phyloP scores from a whole-genome alignment of 2,113 vertebrate genomes.

The Platysternon megacephalum region DNA sequence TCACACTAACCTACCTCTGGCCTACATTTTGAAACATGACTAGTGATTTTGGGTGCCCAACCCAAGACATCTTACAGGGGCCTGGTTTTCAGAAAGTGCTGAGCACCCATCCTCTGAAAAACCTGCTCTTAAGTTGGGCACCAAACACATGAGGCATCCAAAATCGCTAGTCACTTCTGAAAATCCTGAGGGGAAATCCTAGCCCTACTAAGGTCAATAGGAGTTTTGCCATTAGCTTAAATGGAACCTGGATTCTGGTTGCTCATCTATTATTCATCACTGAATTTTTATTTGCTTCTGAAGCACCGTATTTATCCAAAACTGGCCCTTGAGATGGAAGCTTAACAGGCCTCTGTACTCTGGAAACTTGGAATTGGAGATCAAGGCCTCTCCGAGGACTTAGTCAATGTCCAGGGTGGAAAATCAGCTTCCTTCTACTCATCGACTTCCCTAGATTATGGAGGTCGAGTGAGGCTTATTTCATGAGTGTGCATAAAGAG shows the following conservation, averaged over 20 bases:
- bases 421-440: constrained; percentile 70
- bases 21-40: accelerated
- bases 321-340: constrained; percentile 12
- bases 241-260: background rate
- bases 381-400: constrained; percentile 65
- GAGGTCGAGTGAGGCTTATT: constrained; percentile 34
- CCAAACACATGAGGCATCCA: background rate
- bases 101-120: accelerated
- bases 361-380: constrained; percentile 35
- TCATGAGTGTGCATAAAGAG: background rate
- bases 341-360: constrained; percentile 55
- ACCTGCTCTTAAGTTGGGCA: accelerated
- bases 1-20: background rate
- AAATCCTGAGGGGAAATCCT: background rate
- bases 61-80: background rate
- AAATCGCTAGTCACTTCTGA: background rate
- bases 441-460: constrained; percentile 34
- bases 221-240: background rate
- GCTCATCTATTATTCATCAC: constrained; percentile 28
- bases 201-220: background rate
- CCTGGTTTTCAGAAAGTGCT: background rate
- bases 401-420: constrained; percentile 64
- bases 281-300: constrained; percentile 7
- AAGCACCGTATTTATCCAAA: background rate
- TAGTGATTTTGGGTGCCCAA: background rate